phyloP scores from a whole-genome alignment of 2,888 invertebrate species.

The Cyrtodaria siliqua region DNA sequence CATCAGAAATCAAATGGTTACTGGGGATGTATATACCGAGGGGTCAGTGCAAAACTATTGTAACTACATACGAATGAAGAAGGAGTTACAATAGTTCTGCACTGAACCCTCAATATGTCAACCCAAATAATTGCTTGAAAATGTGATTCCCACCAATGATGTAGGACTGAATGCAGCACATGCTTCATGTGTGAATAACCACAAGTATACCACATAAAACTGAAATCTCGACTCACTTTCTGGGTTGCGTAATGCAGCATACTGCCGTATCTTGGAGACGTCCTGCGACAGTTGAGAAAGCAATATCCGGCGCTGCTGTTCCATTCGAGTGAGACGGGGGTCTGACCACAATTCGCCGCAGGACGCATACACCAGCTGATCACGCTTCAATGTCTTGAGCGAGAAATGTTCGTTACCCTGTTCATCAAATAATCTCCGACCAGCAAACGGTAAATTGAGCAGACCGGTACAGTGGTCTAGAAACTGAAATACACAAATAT shows the following conservation, averaged over 20 bases:
- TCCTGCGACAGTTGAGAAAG: conserved; percentile 84
- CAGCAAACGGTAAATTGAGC: conserved; percentile 84
- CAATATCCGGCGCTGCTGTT: conserved; percentile 83
- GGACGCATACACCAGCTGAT: conserved; percentile 83
- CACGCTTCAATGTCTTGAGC: conserved; percentile 79
- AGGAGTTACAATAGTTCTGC: too few relatives aligned
- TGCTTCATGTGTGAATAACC: neutral
- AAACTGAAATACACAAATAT: conserved; percentile 84
- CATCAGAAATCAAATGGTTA: too few relatives aligned
- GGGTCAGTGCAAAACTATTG: too few relatives aligned
- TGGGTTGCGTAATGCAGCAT: conserved; percentile 81
- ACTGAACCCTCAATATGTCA: too few relatives aligned
- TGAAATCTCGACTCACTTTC: conserved; percentile 73
- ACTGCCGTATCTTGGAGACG: conserved; percentile 83
- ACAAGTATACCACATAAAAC: too few relatives aligned
- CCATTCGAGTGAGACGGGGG: conserved; percentile 82
- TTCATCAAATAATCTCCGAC: conserved; percentile 84
- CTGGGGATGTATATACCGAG: too few relatives aligned
- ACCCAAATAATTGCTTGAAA: too few relatives aligned
- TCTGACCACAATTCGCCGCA: conserved; percentile 85
- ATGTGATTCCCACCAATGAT: too few relatives aligned
- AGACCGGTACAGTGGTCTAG: conserved; percentile 83
- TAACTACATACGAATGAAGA: too few relatives aligned
- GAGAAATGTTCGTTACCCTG: conserved; percentile 84
- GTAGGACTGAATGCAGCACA: too few relatives aligned